These are phyloP conservation scores for Lithobius niger DNA, from an alignment of 1,140 invertebrate species.

Conservation along the genomic window DNA sequence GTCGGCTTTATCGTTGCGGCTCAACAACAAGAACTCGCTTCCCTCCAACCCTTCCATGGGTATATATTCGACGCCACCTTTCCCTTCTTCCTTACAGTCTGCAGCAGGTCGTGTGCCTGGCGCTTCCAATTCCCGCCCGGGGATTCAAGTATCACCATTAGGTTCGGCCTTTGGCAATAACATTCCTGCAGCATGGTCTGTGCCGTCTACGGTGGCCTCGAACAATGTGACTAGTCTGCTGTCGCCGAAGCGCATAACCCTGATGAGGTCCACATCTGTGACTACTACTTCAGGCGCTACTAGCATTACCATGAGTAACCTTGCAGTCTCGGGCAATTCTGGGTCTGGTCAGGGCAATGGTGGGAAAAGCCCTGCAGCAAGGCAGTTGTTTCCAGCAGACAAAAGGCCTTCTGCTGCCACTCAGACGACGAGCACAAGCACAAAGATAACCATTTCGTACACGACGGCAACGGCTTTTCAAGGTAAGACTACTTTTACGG, in stretches of 20 bases:
- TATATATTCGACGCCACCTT: neutral
- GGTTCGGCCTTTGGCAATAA: conserved; percentile 14
- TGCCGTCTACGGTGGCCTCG: conserved; percentile 7
- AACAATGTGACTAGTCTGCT: neutral
- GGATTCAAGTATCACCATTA: conserved; percentile 1
- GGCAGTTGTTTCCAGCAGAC: conserved; percentile 22
- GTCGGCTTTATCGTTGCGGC: neutral
- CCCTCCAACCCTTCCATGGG: neutral
- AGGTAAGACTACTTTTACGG: conserved; percentile 20
- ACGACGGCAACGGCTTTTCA: conserved; percentile 33
- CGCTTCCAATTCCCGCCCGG: conserved; percentile 2
- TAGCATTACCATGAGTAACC: too few species aligned
- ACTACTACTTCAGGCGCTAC: conserved; percentile 12
- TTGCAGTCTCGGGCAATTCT: too few species aligned
- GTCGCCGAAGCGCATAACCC: neutral
- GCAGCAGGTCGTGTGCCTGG: neutral
- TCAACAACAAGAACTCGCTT: neutral
- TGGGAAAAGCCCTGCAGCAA: conserved; percentile 19
- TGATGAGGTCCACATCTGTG: neutral
- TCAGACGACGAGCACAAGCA: conserved; percentile 29
- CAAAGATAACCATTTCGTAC: conserved; percentile 47
- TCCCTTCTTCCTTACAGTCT: neutral
- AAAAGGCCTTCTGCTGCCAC: conserved; percentile 11
- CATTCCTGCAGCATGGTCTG: conserved; percentile 16
- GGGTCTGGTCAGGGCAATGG: too few species aligned